These are phyloP conservation scores for Mormyrus iriodes DNA, from an alignment of 2,113 vertebrate species.

Conservation along the genomic window DNA sequence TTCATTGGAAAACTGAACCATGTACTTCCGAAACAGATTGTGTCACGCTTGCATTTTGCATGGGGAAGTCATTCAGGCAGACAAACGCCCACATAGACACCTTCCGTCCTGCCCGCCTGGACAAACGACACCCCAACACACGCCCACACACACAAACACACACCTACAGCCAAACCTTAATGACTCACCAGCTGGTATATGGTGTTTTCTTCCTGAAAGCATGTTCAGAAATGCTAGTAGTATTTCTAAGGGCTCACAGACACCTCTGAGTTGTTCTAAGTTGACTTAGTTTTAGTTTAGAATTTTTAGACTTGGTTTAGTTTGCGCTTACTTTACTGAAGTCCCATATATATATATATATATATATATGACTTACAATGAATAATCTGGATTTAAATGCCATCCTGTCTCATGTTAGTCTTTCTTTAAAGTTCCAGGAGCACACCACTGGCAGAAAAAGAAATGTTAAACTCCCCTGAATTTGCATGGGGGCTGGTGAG, in stretches of 20 bases:
- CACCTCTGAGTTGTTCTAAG: neutral
- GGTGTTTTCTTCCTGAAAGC: neutral
- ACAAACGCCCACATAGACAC: neutral
- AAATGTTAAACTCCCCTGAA: neutral
- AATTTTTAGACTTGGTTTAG: neutral
- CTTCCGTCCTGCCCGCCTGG: neutral
- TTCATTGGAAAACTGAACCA: neutral
- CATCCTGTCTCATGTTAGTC: neutral
- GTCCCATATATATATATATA: neutral
- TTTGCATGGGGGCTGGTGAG: conserved; percentile 6
- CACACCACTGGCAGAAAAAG: neutral
- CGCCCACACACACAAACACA: neutral
- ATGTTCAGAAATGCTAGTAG: neutral
- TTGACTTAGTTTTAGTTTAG: neutral
- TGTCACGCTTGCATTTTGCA: neutral
- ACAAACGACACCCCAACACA: neutral
- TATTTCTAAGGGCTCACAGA: neutral
- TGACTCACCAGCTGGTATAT: neutral
- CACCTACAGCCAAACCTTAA: neutral
- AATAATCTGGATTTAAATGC: neutral
- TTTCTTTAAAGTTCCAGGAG: neutral
- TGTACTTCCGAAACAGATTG: neutral
- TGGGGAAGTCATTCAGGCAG: neutral
- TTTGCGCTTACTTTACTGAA: neutral
- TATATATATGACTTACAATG: neutral